Evolutionary conservation across 1,140 invertebrate species (phyloP).

Genomic region (Elymnias hypermnestra): DNA sequence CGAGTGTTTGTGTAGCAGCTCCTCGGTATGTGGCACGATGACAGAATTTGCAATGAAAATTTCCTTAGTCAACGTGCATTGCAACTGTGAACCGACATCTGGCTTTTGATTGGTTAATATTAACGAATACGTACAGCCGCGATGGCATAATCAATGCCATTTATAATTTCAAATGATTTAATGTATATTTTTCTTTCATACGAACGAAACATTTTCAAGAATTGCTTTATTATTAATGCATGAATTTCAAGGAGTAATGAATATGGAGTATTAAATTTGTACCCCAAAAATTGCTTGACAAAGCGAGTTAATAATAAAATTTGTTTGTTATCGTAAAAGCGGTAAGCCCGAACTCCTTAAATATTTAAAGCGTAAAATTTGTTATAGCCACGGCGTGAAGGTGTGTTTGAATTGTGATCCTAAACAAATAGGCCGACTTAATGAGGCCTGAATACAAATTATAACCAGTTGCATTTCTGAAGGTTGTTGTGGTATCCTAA

Average conservation of each 20-base stretch:
- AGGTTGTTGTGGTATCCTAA: slow-evolving; percentile 2
- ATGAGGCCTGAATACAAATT: slow-evolving; percentile 44
- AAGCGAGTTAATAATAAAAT: slow-evolving; percentile 11
- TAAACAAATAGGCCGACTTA: slow-evolving; percentile 63
- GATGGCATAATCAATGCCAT: slow-evolving; percentile 23
- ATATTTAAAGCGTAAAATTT: slow-evolving; percentile 67
- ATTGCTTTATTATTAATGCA: slow-evolving; percentile 6
- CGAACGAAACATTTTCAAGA: background rate
- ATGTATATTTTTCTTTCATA: slow-evolving; percentile 14
- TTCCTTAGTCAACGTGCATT: slow-evolving; percentile 60
- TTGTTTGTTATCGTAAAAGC: slow-evolving; percentile 53
- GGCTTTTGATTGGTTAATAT: slow-evolving; percentile 31
- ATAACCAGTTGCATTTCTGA: slow-evolving; percentile 19
- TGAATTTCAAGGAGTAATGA: background rate
- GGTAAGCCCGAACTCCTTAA: slow-evolving; percentile 45
- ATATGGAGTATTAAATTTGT: too few species aligned
- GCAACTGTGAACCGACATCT: slow-evolving; percentile 54
- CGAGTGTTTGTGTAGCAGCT: slow-evolving; percentile 60
- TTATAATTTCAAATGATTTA: slow-evolving; percentile 25
- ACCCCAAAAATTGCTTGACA: too few species aligned
- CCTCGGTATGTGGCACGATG: slow-evolving; percentile 52
- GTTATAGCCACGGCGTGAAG: slow-evolving; percentile 47
- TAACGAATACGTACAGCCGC: slow-evolving; percentile 15
- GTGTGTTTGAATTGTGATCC: slow-evolving; percentile 54
- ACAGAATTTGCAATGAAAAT: slow-evolving; percentile 74